Base-by-base conservation (phyloP, 2,113 vertebrate genomes). In the Ibidorhyncha struthersii region DNA sequence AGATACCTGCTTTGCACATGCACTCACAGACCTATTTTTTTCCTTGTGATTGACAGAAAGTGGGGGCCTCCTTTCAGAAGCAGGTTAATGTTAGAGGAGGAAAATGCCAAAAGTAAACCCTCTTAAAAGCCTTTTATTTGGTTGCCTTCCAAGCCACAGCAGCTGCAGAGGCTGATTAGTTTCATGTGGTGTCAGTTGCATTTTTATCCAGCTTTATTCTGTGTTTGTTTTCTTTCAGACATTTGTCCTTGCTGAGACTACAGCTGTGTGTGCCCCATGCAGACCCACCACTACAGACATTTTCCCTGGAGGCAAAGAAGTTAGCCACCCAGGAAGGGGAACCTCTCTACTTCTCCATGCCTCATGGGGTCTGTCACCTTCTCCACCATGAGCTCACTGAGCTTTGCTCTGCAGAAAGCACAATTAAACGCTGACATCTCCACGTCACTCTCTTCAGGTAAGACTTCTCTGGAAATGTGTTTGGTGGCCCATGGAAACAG, bases 161-260 rank as follows among this genome's bases (percentile, higher is more conserved):
- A 96, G 96, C 97, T 96, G 97, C 96, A 95, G 93, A 30, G 59
- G 80, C 40, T 34, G 96, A 94, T 91, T 73, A 89, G 94, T 90
- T 87, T 82, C 19, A 30, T 62, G 90, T 55, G 80, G 90, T 88
- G 93, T 82, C 88, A 30, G 77, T 27, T 76, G 94, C 66, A 47
- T 90, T 97, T 94, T 90, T 67, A 81, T 47, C 82, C 87, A 92
- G 91, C 59, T 84, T 80, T 82, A 80, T 73, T 76, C 40, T 43
- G 4, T 56, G 66, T 66, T 91, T 96, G 79, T 82, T 93, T 86
- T 76, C 83, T 86, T 14, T 7, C 91, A 82, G 82, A 49, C 29
- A 32, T 86, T 85, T 86, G 50, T 86, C 91, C 97, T 78, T 92
- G 84, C 95, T 88, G 67, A 43, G 81, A 47, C 71, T 86, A 65